Percentiles rank a stretch among this genome's conserved stretches.
Conservation (phyloP, 1,140 invertebrate species). For the Ceratosolen fusciceps region DNA sequence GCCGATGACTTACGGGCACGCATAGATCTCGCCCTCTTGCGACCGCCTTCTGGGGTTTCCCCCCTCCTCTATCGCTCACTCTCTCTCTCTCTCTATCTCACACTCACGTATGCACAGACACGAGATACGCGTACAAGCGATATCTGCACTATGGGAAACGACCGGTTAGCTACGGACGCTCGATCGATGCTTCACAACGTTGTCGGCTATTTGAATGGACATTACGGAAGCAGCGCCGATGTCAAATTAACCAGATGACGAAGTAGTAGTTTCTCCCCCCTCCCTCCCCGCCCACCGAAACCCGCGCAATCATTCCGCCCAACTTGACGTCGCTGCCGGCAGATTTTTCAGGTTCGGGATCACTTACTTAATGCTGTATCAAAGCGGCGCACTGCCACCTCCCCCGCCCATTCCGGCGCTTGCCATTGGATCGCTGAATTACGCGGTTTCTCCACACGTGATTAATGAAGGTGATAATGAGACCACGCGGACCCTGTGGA, state of each 20-base stretch:
- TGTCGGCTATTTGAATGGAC: neutral
- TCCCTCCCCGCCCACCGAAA: neutral
- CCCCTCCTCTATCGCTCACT: no score
- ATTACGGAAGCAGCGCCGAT: neutral
- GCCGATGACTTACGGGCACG: neutral
- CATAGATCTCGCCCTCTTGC: neutral
- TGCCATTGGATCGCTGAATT: neutral
- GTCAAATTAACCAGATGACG: neutral
- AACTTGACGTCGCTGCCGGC: no score
- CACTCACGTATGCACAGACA: no score
- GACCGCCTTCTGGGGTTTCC: neutral
- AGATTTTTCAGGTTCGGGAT: neutral
- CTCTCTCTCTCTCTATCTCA: no score
- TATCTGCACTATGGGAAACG: neutral
- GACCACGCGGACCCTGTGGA: neutral
- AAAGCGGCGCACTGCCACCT: neutral
- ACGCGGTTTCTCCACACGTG: constrained; percentile 8
- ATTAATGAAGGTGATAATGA: constrained; percentile 44
- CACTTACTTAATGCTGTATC: neutral
- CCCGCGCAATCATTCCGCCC: neutral
- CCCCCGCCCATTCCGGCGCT: neutral
- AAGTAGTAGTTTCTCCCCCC: neutral
- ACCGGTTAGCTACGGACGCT: neutral
- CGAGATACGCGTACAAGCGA: no score
- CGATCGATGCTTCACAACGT: no score